Evolutionary conservation across 1,140 invertebrate species (phyloP).

Genomic region (Aphidius gifuensis): DNA sequence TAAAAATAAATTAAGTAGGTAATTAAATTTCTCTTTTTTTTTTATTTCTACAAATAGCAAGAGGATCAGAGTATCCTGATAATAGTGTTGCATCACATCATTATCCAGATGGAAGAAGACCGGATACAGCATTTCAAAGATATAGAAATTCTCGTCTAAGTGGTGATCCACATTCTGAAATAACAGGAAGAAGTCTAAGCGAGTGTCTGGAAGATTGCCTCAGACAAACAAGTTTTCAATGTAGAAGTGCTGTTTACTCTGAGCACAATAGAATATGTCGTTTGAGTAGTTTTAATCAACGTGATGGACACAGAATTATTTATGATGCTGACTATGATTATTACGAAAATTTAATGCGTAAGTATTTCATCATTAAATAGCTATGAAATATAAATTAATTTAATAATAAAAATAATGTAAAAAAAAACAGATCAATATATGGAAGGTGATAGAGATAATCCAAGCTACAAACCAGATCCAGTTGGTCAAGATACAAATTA

Average conservation of each 20-base stretch:
- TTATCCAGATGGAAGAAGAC: constrained; percentile 73
- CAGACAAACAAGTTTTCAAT: constrained; percentile 82
- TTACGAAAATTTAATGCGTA: constrained; percentile 88
- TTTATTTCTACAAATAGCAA: constrained; percentile 50
- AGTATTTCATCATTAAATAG: constrained; percentile 49
- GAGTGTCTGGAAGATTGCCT: constrained; percentile 88
- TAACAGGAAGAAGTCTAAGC: constrained; percentile 78
- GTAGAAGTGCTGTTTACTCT: constrained; percentile 82
- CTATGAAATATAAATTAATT: too few species aligned
- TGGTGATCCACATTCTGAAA: constrained; percentile 85
- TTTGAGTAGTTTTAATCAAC: constrained; percentile 80
- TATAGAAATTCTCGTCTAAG: constrained; percentile 80
- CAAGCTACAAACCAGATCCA: constrained; percentile 54
- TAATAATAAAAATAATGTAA: too few species aligned
- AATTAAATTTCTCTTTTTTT: constrained; percentile 30
- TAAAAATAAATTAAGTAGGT: neutral
- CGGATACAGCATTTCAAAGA: constrained; percentile 85
- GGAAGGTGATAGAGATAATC: constrained; percentile 44
- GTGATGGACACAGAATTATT: constrained; percentile 82
- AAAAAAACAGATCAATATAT: constrained; percentile 46
- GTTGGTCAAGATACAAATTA: constrained; percentile 58
- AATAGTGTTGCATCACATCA: constrained; percentile 77
- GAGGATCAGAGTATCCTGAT: constrained; percentile 80
- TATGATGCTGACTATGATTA: constrained; percentile 89
- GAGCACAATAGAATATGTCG: constrained; percentile 79